Conservation (phyloP, 2,113 vertebrate species). For the Myodes glareolus region DNA sequence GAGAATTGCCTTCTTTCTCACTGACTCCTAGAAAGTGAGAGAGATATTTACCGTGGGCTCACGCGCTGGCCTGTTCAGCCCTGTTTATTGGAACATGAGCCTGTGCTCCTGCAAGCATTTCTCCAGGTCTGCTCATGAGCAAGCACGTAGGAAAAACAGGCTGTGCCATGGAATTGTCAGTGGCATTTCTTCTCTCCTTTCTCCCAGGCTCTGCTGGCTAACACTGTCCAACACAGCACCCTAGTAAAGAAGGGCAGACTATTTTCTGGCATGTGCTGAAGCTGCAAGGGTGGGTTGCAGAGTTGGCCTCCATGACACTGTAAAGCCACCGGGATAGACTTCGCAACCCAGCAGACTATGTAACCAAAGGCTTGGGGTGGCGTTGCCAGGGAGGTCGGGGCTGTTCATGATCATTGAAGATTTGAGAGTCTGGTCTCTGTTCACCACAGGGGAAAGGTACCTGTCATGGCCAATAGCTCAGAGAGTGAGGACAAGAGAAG, state of each 20-base stretch:
- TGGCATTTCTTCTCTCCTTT: constrained; percentile 7
- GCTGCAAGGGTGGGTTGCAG: background rate
- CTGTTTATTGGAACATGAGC: constrained; percentile 44
- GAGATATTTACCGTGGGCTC: background rate
- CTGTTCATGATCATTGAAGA: background rate
- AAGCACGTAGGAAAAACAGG: constrained; percentile 26
- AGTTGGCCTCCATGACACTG: background rate
- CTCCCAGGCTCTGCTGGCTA: constrained; percentile 32
- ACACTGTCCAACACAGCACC: background rate
- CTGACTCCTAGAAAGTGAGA: background rate
- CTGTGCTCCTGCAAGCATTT: constrained; percentile 22
- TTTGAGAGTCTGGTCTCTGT: background rate
- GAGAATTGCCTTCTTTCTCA: constrained; percentile 45
- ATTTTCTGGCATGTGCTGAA: background rate
- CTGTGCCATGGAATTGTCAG: background rate
- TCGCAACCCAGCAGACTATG: background rate
- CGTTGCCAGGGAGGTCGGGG: background rate
- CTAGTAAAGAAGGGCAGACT: background rate
- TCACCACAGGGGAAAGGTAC: background rate
- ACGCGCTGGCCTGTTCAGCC: background rate
- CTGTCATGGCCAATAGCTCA: background rate
- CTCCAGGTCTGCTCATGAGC: constrained; percentile 1
- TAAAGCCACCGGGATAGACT: background rate
- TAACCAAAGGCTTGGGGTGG: background rate
- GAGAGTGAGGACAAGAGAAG: background rate